These are phyloP conservation scores for Apodemus sylvaticus DNA, from an alignment of 2,113 vertebrate species.

Conservation along the genomic window DNA sequence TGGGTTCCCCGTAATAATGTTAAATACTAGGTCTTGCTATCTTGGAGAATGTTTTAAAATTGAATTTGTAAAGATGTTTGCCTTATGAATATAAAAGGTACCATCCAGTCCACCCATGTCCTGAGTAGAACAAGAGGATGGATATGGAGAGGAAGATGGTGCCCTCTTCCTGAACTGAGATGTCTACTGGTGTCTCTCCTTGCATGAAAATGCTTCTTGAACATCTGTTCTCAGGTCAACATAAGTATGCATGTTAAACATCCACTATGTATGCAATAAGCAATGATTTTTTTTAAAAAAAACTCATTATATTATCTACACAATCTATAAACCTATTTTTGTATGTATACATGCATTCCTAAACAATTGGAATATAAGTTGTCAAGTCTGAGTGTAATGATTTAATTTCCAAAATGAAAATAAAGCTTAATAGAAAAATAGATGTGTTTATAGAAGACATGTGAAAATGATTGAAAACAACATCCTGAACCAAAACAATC, in stretches of 20 bases:
- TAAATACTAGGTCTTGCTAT: background rate
- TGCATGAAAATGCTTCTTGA: background rate
- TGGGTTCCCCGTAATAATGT: background rate
- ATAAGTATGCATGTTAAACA: no score
- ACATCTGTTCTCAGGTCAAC: background rate
- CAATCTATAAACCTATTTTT: background rate
- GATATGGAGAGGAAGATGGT: background rate
- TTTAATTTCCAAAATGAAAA: background rate
- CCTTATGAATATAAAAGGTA: background rate
- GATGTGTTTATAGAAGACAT: background rate
- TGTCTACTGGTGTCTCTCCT: background rate
- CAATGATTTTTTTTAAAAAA: background rate
- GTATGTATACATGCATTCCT: background rate
- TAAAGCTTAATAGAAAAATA: background rate
- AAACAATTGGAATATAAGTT: background rate
- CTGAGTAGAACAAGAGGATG: background rate
- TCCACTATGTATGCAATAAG: background rate
- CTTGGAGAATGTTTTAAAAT: background rate
- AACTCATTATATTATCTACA: background rate
- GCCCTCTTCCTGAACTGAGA: background rate
- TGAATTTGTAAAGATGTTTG: background rate
- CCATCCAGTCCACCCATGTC: accelerated
- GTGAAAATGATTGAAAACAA: background rate
- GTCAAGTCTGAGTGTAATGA: background rate
- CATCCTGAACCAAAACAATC: background rate